Evolutionary conservation across 2,888 invertebrate genomes (phyloP), one percentile per base, ranked within the genome.

Genomic region (Nezara viridula): DNA sequence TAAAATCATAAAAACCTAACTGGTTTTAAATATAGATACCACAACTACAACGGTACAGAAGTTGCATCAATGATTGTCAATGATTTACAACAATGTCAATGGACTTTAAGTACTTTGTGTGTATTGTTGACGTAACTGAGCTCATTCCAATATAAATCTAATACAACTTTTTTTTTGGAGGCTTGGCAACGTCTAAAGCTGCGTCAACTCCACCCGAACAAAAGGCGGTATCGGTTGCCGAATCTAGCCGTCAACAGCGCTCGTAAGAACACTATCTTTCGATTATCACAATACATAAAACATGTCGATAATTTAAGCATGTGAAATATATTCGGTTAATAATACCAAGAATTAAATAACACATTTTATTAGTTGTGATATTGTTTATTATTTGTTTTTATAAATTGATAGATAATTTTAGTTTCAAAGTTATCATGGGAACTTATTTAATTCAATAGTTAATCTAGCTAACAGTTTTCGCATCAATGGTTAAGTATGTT

Each of bases 41-140:
- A 73, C 66, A 66, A 66, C 66, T 32, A 14, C 32, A 32, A 66
- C 10, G 32, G 16, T 66, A 66, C 32, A 73, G 66, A 37, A 73
- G 66, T 7, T 6, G 37, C 66, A 73, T 37, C 7, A 73, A 73
- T 19, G 66, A 37, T 73, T 73, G 66, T 73, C 32, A 73, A 4
- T 73, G 66, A 73, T 73, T 73, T 73, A 73, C 66, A 73, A 73
- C 37, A 37, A 73, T 19, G 9, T 2, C 66, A 73, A 7, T 73
- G 7, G n/a, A 44, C 81, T 47, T n/a, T n/a, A 77, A 47, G 44
- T 44, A 47, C 4, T 81, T 81, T 81, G 3, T 10, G n/a, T 2
- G n/a, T n/a, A n/a, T n/a, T 81, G 24, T 81, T 44, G 10, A 81
- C 81, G 44, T 81, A 81, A 44, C 81, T 81, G 81, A 81, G 81